These are phyloP conservation scores for Mechanitis messenoides DNA, from an alignment of 2,888 invertebrate genomes.

Conservation along the genomic window DNA sequence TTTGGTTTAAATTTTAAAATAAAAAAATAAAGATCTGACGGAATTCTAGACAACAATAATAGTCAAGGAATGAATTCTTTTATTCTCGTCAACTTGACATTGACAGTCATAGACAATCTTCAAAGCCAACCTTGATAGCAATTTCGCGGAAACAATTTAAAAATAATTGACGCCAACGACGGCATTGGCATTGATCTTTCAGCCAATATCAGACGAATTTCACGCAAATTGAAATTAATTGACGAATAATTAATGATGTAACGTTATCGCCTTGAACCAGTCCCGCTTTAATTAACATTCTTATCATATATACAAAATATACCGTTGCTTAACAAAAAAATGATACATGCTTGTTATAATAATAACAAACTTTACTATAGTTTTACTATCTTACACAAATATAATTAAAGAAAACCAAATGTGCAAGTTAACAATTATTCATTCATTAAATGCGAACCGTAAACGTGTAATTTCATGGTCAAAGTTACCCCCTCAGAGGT, in stretches of 20 bases:
- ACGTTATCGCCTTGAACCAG: conserved; percentile 7
- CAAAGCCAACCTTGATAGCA: neutral
- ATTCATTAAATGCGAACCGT: neutral
- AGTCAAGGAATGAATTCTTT: neutral
- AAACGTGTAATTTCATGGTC: neutral
- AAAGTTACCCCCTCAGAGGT: conserved; percentile 4
- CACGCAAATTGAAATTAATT: conserved; percentile 20
- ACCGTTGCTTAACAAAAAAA: neutral
- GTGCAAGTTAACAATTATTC: conserved; percentile 1
- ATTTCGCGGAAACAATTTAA: neutral
- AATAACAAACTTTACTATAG: too few relatives aligned
- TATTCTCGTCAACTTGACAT: neutral
- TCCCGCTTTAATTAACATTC: neutral
- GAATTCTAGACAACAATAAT: too few relatives aligned
- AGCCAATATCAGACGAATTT: conserved; percentile 13
- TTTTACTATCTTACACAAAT: neutral
- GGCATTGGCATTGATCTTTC: conserved; percentile 11
- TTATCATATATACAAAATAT: neutral
- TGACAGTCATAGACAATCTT: neutral
- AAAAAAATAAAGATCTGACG: too few relatives aligned
- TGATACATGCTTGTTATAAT: too few relatives aligned
- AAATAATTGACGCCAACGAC: neutral
- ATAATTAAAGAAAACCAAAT: neutral
- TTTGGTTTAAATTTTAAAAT: too few relatives aligned
- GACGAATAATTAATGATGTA: conserved; percentile 15